These are phyloP conservation scores for Malaclemys terrapin DNA, from an alignment of 2,113 vertebrate genomes.

Conservation along the genomic window DNA sequence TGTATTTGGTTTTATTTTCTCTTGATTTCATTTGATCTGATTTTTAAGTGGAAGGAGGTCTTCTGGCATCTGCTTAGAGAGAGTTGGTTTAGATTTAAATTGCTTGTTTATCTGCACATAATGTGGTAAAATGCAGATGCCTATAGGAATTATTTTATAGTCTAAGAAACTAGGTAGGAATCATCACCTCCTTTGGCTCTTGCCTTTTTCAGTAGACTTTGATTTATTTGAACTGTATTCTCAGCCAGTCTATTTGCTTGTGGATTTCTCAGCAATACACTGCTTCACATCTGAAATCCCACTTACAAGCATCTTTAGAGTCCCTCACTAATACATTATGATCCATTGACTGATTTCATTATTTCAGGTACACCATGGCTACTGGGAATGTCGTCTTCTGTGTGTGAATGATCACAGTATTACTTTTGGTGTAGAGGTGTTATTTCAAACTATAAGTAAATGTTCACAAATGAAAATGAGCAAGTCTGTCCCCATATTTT, in stretches of 20 bases:
- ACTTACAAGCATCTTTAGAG: rapidly evolving
- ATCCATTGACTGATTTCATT: neutral
- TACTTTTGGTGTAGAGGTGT: neutral
- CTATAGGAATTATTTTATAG: rapidly evolving
- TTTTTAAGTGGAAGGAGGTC: neutral
- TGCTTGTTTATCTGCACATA: neutral
- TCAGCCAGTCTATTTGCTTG: neutral
- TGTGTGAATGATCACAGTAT: neutral
- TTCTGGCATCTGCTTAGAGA: neutral
- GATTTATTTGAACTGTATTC: neutral
- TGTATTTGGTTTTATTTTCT: neutral
- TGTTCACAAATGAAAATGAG: neutral
- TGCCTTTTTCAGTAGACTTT: rapidly evolving
- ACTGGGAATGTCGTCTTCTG: neutral
- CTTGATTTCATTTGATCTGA: neutral
- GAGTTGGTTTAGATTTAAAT: neutral
- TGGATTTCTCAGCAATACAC: neutral
- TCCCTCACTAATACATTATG: rapidly evolving
- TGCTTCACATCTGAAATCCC: neutral
- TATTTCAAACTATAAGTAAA: neutral
- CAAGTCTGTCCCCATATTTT: neutral
- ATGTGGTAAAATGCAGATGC: neutral
- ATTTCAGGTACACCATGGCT: rapidly evolving
- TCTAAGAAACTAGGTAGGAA: neutral
- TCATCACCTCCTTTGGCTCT: neutral